These are phyloP conservation scores for Blastobasis lacticolella DNA, from an alignment of 2,888 invertebrate species.

Conservation along the genomic window DNA sequence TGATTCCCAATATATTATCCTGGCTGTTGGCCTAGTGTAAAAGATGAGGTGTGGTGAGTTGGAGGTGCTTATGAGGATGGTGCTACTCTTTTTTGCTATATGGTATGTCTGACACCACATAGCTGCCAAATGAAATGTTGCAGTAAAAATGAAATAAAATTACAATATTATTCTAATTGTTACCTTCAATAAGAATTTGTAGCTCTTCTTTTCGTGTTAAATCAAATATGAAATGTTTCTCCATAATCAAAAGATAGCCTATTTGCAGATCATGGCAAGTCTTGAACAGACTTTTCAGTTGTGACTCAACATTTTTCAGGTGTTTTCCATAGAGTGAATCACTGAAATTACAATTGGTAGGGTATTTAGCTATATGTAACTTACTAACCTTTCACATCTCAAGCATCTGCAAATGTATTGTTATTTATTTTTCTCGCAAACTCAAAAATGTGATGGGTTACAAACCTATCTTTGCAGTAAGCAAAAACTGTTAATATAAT, in stretches of 20 bases:
- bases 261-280: conserved; percentile 58
- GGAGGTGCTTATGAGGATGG: no score
- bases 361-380: no score
- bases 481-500: conserved; percentile 54
- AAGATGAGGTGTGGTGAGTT: no score
- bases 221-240: conserved; percentile 55
- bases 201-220: conserved; percentile 39
- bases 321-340: conserved; percentile 48
- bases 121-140: no score
- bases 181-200: conserved; percentile 50
- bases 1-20: no score
- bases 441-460: conserved; percentile 1
- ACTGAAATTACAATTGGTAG: conserved; percentile 25
- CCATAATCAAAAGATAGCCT: conserved; percentile 51
- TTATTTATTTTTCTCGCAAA: no score
- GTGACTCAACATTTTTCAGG: conserved; percentile 38
- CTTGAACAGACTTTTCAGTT: conserved; percentile 55
- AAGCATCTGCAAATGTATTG: no score
- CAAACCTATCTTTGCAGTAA: conserved; percentile 68
- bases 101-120: no score
- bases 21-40: no score
- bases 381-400: no score
- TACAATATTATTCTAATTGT: neutral
- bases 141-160: no score
- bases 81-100: no score